These are phyloP conservation scores for Mesoclemmys tuberculata DNA, from an alignment of 2,113 vertebrate species.

Conservation along the genomic window DNA sequence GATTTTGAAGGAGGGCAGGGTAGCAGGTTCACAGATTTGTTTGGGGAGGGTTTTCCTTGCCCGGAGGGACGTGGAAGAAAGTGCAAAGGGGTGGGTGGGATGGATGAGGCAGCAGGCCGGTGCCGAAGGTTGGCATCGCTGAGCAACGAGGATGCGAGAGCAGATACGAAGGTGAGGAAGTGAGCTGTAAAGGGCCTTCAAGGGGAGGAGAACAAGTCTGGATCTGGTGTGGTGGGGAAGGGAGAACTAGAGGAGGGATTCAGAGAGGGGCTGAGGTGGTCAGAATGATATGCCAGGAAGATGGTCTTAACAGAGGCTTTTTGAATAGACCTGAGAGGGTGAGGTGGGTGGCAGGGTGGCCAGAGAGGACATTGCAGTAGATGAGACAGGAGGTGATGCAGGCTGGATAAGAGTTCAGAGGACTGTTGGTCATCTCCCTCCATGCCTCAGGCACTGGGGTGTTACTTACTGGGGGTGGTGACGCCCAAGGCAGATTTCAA, in stretches of 20 bases:
- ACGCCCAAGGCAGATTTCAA: conserved; percentile 73
- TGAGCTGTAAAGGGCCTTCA: not conserved
- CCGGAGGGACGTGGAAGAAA: not conserved
- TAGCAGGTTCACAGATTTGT: not conserved
- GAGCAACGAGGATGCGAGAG: not conserved
- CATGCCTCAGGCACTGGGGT: not conserved
- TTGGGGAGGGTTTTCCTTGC: not conserved
- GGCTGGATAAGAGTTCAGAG: not conserved
- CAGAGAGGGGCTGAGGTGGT: not conserved
- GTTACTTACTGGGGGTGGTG: conserved; percentile 32
- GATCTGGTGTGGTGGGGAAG: not conserved
- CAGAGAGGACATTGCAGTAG: not conserved
- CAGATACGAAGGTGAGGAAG: not conserved
- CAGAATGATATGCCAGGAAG: not conserved
- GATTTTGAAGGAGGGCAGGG: not conserved
- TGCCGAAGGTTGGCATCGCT: not conserved
- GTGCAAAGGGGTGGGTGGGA: not conserved
- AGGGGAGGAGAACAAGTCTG: not conserved
- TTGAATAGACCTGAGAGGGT: not conserved
- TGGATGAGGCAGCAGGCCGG: not conserved
- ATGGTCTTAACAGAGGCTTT: not conserved
- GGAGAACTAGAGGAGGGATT: not conserved
- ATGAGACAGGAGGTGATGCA: not conserved
- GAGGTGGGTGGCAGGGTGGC: not conserved
- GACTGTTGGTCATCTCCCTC: not conserved